phyloP scores from a whole-genome alignment of 2,113 vertebrate genomes.

The Rutilus rutilus region DNA sequence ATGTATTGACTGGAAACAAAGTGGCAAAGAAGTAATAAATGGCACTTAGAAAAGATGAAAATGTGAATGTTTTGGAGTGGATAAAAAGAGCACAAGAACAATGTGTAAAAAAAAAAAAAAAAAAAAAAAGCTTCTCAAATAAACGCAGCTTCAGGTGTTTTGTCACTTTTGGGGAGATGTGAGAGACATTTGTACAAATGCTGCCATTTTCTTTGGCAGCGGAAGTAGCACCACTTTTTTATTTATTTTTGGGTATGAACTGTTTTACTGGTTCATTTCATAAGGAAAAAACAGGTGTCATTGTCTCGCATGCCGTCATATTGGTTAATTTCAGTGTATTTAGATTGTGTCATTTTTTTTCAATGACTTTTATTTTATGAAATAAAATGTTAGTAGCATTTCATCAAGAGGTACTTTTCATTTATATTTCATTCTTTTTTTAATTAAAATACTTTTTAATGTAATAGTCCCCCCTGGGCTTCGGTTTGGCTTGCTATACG shows the following conservation, averaged over 20 bases:
- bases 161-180: neutral
- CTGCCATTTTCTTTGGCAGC: constrained; percentile 29
- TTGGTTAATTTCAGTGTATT: constrained; percentile 74
- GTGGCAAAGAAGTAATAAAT: neutral
- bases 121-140: neutral
- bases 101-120: constrained; percentile 19
- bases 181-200: constrained; percentile 34
- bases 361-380: constrained; percentile 71
- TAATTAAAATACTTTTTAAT: neutral
- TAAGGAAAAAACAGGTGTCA: constrained; percentile 60
- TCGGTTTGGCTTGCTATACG: neutral
- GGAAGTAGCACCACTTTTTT: constrained; percentile 73
- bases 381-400: constrained; percentile 59
- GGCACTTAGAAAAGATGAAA: constrained; percentile 36
- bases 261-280: constrained; percentile 69
- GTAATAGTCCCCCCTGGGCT: neutral
- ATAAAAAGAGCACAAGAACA: constrained; percentile 11
- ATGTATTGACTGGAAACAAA: neutral
- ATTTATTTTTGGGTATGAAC: constrained; percentile 56
- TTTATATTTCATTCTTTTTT: constrained; percentile 12
- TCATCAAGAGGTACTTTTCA: constrained; percentile 9
- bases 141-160: constrained; percentile 27
- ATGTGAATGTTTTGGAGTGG: neutral
- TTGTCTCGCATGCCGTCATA: constrained; percentile 76
- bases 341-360: constrained; percentile 75